These are phyloP conservation scores for Drosophila pseudotakahashii DNA, from an alignment of 2,888 invertebrate genomes.

Conservation along the genomic window DNA sequence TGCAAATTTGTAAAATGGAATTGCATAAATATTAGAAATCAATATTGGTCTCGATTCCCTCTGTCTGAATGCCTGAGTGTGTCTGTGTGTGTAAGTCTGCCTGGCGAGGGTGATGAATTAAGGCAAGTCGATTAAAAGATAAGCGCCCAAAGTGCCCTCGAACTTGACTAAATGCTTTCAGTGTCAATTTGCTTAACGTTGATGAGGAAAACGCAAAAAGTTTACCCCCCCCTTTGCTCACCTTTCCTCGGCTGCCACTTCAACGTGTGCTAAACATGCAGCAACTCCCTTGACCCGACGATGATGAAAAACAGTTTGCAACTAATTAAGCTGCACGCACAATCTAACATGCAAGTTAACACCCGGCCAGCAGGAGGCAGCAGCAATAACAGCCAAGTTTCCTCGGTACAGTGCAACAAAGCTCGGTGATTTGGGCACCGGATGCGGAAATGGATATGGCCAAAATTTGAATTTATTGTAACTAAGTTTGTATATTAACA, in stretches of 20 bases:
- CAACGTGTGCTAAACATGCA: constrained; percentile 60
- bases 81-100: not conserved
- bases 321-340: constrained; percentile 80
- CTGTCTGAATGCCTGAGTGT: not conserved
- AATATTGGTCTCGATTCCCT: constrained; percentile 60
- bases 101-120: constrained; percentile 22
- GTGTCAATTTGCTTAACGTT: constrained; percentile 65
- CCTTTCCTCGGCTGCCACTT: constrained; percentile 14
- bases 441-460: constrained; percentile 29
- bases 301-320: constrained; percentile 78
- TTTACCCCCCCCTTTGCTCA: constrained; percentile 11
- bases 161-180: constrained; percentile 65
- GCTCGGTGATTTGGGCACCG: constrained; percentile 1
- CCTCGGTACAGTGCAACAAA: constrained; percentile 28
- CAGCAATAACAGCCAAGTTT: constrained; percentile 22
- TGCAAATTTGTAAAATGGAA: constrained; percentile 80
- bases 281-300: constrained; percentile 52
- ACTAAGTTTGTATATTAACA: too few relatives aligned
- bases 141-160: constrained; percentile 47
- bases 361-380: constrained; percentile 46
- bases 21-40: constrained; percentile 81
- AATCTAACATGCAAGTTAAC: constrained; percentile 79
- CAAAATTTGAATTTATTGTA: not conserved
- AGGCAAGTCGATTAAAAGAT: constrained; percentile 64
- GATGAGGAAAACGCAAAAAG: constrained; percentile 42